Evolutionary conservation across 2,797 vertebrate species (phyloP).

Genomic region (Discoglossus pictus): DNA sequence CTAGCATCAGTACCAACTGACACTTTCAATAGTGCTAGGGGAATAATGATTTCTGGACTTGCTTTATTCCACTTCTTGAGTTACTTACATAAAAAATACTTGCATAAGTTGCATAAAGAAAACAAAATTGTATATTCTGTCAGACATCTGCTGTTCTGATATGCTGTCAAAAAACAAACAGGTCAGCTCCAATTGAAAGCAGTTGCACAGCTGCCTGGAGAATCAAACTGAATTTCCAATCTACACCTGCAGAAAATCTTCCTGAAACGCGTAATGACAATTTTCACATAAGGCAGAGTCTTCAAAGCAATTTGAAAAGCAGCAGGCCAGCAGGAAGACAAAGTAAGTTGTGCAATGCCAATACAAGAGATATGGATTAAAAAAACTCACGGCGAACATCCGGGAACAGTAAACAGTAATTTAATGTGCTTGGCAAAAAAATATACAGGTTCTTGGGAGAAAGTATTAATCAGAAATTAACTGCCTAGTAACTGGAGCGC

Average conservation of each 20-base stretch:
- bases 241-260: conserved; percentile 41
- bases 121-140: conserved; percentile 15
- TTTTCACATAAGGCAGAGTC: conserved; percentile 43
- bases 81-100: background rate
- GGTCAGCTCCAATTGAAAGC: conserved; percentile 29
- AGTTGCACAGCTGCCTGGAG: conserved; percentile 32
- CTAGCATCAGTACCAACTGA: too few relatives aligned
- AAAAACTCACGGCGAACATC: background rate
- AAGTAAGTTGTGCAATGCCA: conserved; percentile 13
- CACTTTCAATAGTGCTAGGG: too few relatives aligned
- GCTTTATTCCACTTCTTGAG: too few relatives aligned
- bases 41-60: too few relatives aligned
- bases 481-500: too few relatives aligned
- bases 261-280: conserved; percentile 36
- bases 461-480: background rate
- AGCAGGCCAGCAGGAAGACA: conserved; percentile 42
- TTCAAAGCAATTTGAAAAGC: conserved; percentile 47
- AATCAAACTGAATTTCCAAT: conserved; percentile 28
- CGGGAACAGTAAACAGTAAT: background rate
- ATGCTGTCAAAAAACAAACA: conserved; percentile 39
- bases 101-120: conserved; percentile 14
- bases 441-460: background rate
- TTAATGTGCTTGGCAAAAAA: background rate
- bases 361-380: conserved; percentile 17
- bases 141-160: conserved; percentile 16